Evolutionary conservation across 1,140 invertebrate species (phyloP).

Genomic region (Homarus americanus): DNA sequence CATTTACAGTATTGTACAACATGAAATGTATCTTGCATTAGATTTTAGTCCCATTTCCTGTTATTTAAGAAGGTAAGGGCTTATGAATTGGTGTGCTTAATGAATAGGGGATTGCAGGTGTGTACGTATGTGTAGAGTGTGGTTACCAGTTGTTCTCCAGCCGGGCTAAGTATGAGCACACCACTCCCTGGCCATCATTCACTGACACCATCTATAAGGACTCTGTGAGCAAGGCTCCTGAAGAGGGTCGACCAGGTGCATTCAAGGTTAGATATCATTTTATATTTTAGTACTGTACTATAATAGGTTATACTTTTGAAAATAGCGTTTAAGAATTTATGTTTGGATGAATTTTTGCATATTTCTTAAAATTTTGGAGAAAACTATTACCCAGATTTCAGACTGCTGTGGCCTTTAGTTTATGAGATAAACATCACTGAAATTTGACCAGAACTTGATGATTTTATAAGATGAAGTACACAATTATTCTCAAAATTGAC

Average conservation of each 20-base stretch:
- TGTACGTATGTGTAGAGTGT: conserved; percentile 79
- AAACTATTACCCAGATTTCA: no score
- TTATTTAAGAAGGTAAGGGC: not conserved
- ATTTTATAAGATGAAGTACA: no score
- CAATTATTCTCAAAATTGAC: no score
- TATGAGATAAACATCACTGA: no score
- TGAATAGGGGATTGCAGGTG: conserved; percentile 49
- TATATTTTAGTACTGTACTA: no score
- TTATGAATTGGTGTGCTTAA: conserved; percentile 9
- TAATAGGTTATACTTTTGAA: no score
- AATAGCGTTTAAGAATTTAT: no score
- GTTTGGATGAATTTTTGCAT: no score
- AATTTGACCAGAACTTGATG: no score
- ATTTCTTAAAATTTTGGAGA: no score
- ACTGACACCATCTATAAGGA: conserved; percentile 78
- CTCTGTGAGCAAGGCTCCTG: conserved; percentile 78
- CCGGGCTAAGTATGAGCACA: conserved; percentile 80
- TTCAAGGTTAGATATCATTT: conserved; percentile 68
- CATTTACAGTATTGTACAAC: not conserved
- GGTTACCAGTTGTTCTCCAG: conserved; percentile 80
- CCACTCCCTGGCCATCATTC: conserved; percentile 82
- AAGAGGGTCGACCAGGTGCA: conserved; percentile 75
- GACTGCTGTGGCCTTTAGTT: no score
- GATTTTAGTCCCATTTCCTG: not conserved
- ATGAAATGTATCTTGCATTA: not conserved